phyloP scores from a whole-genome alignment of 2,888 invertebrate species.

The Bedellia somnulentella region DNA sequence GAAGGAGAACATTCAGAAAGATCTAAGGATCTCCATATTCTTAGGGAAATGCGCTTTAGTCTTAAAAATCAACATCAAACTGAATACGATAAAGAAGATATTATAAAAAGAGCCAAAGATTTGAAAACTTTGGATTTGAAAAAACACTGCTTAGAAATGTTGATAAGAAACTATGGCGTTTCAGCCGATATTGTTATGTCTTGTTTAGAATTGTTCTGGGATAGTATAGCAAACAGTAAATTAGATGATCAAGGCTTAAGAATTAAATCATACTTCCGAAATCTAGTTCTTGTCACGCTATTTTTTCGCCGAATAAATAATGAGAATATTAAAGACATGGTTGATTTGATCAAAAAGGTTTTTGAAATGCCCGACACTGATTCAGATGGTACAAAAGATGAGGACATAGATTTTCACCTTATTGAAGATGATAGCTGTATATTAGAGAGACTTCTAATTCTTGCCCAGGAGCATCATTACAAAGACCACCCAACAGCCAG shows the following conservation, averaged over 20 bases:
- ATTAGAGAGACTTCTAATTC: conserved; percentile 64
- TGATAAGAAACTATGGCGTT: conserved; percentile 66
- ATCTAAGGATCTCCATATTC: conserved; percentile 83
- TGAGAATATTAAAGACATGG: conserved; percentile 30
- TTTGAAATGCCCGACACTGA: conserved; percentile 14
- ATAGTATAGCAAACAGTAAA: conserved; percentile 19
- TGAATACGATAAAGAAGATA: conserved; percentile 53
- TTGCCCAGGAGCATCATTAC: conserved; percentile 50
- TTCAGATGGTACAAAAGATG: conserved; percentile 11
- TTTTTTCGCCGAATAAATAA: conserved; percentile 35
- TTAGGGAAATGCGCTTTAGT: conserved; percentile 73
- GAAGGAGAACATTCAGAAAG: conserved; percentile 85
- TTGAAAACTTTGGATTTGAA: conserved; percentile 73
- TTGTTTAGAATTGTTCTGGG: conserved; percentile 50
- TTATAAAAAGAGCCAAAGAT: conserved; percentile 60
- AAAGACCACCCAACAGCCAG: conserved; percentile 39
- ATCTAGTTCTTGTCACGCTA: conserved; percentile 28
- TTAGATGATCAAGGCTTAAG: conserved; percentile 19
- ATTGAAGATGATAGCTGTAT: conserved; percentile 63
- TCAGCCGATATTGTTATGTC: conserved; percentile 62
- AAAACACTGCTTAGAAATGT: conserved; percentile 70
- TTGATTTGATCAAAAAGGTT: conserved; percentile 23
- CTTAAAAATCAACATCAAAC: conserved; percentile 50
- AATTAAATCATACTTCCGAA: conserved; percentile 30
- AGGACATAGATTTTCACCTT: conserved; percentile 24